These are phyloP conservation scores for Phodopus roborovskii DNA, from an alignment of 2,113 vertebrate species.

Conservation along the genomic window DNA sequence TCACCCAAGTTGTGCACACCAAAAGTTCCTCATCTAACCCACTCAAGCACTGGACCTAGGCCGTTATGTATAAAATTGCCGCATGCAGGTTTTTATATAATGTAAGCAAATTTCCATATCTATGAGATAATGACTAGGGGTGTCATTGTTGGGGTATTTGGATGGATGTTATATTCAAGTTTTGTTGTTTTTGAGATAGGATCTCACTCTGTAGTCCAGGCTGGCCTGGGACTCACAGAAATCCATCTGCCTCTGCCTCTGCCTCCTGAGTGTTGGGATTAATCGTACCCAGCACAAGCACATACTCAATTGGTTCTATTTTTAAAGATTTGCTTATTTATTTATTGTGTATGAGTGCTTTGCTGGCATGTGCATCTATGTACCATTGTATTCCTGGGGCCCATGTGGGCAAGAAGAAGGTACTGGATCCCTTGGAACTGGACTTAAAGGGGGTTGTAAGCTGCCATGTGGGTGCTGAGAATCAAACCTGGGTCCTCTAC, in stretches of 20 bases:
- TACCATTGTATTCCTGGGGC: not conserved
- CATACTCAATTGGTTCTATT: not conserved
- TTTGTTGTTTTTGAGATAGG: not conserved
- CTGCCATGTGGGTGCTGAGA: not conserved
- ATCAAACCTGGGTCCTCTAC: not conserved
- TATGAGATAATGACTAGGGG: not conserved
- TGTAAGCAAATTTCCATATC: not conserved
- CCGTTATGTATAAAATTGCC: constrained; percentile 7
- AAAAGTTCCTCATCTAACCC: not conserved
- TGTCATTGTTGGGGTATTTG: not conserved
- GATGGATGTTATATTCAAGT: not conserved
- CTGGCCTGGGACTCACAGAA: not conserved
- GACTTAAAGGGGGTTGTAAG: not conserved
- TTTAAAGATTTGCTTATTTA: not conserved
- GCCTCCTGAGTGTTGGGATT: not conserved
- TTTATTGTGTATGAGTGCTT: not conserved
- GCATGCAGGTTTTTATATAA: not conserved
- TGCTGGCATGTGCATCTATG: not conserved
- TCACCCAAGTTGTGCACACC: not conserved
- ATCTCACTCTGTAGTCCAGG: not conserved
- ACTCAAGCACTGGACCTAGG: not conserved
- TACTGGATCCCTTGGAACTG: not conserved
- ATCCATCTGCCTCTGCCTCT: not conserved
- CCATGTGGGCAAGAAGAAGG: not conserved
- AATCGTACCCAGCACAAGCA: not conserved